Evolutionary conservation across 2,888 invertebrate species (phyloP), one percentile per base, ranked within the genome.

Genomic region (Pandemis cinnamomeana): DNA sequence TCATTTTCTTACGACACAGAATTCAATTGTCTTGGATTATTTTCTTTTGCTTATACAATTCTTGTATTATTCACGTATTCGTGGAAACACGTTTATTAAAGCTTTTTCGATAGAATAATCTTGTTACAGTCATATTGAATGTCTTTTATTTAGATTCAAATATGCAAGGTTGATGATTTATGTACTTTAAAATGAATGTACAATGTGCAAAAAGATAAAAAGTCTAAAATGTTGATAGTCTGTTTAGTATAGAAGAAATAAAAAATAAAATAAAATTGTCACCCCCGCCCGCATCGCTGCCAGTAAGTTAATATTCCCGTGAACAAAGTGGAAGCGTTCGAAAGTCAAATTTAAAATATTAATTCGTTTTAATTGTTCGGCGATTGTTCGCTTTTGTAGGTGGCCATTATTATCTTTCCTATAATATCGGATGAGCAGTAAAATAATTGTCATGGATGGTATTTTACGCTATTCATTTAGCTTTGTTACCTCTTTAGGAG

Each of bases 401-500:
- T 55, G 15, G 20, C 55, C 55, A 55, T 20, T 55, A 55, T 55
- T 15, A n/a, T 55, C 2, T 55, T 55, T 20, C 20, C 51, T 51
- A 6, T 20, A 20, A n/a, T 51, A 6, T n/a, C 51, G 51, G 51
- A n/a, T n/a, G 11, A 51, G n/a, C n/a, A 51, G 5, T 51, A 13
- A 51, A 51, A n/a, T 51, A n/a, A 51, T 51, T n/a, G 51, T 20
- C 55, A 20, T 55, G 13, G 7, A 55, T 55, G n/a, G 51, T n/a
- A 51, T 51, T n/a, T 51, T 55, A 11, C 3, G 48, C 36, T 48
- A 66, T 58, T 58, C 5, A 58, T 58, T 58, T 58, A 10, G 27
- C 41, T n/a, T 7, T 61, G 61, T 41, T 63, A 63, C 15, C 44
- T 61, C 61, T n/a, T 61, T 41, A 27, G 61, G 61, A 61, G 61